These are phyloP conservation scores for Arothron firmamentum DNA, from an alignment of 2,113 vertebrate species.

Conservation along the genomic window DNA sequence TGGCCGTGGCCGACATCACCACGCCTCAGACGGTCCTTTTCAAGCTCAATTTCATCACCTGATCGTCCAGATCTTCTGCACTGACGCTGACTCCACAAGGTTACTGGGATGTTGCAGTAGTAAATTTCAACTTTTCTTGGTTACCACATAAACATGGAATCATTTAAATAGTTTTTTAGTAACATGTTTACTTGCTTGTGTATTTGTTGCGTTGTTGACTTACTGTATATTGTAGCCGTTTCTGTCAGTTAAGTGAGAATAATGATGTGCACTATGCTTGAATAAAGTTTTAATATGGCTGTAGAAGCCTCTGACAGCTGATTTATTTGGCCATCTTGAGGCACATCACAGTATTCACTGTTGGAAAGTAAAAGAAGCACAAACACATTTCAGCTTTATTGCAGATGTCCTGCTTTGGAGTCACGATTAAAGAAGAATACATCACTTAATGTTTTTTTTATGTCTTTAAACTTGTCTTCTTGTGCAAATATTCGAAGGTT, in stretches of 20 bases:
- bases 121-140: conserved; percentile 19
- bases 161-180: conserved; percentile 39
- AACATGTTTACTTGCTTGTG: conserved; percentile 39
- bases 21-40: conserved; percentile 93
- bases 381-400: too few species aligned
- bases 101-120: conserved; percentile 26
- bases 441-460: too few species aligned
- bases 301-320: neutral
- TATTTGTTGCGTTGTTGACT: conserved; percentile 28
- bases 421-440: too few species aligned
- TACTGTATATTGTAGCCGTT: conserved; percentile 14
- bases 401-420: too few species aligned
- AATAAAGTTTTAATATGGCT: conserved; percentile 56
- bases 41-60: conserved; percentile 90
- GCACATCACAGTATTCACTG: neutral
- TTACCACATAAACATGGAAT: conserved; percentile 23
- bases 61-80: conserved; percentile 37
- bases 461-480: too few species aligned
- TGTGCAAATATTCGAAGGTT: too few species aligned
- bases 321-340: neutral
- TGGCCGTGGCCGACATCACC: conserved; percentile 91
- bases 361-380: too few species aligned
- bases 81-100: conserved; percentile 7
- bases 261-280: conserved; percentile 37
- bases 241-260: conserved; percentile 28